Percentiles rank a stretch among this genome's conserved stretches.
Evolutionary conservation across 2,888 invertebrate genomes (phyloP).

Genomic region (Caenorhabditis sp.): DNA sequence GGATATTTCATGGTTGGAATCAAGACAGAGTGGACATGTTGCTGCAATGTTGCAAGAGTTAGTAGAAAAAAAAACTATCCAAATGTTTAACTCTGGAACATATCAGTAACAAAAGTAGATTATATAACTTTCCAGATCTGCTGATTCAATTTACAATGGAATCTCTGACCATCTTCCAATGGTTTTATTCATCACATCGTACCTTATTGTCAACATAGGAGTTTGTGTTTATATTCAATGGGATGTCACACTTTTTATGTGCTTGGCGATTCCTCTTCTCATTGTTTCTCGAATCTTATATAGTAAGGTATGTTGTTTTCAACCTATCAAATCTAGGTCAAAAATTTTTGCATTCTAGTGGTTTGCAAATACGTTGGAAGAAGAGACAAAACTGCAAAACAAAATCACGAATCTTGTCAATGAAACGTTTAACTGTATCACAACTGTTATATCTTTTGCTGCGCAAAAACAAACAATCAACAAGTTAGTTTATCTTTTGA

Average conservation of each 20-base stretch:
- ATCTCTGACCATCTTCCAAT: conserved; percentile 69
- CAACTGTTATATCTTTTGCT: conserved; percentile 68
- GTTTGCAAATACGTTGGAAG: conserved; percentile 68
- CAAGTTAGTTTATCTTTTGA: conserved; percentile 47
- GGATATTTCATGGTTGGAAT: conserved; percentile 70
- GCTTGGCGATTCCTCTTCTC: conserved; percentile 61
- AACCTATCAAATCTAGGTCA: not conserved
- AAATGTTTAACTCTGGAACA: not conserved
- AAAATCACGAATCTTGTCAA: conserved; percentile 68
- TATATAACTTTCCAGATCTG: conserved; percentile 55
- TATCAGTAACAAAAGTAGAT: not conserved
- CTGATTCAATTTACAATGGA: conserved; percentile 68
- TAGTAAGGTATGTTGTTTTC: conserved; percentile 53
- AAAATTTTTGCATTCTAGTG: conserved; percentile 52
- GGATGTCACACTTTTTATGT: conserved; percentile 69
- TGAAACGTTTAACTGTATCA: conserved; percentile 68
- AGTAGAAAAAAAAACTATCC: conserved; percentile 25
- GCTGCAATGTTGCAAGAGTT: conserved; percentile 69
- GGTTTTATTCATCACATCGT: conserved; percentile 64
- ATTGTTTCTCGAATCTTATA: conserved; percentile 63
- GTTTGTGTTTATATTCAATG: conserved; percentile 66
- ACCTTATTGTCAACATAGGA: conserved; percentile 54
- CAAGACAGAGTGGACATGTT: conserved; percentile 67
- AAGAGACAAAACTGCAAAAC: conserved; percentile 61
- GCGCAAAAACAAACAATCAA: conserved; percentile 68